Conservation (phyloP, 2,113 vertebrate genomes). For the Ranitomeya imitator region DNA sequence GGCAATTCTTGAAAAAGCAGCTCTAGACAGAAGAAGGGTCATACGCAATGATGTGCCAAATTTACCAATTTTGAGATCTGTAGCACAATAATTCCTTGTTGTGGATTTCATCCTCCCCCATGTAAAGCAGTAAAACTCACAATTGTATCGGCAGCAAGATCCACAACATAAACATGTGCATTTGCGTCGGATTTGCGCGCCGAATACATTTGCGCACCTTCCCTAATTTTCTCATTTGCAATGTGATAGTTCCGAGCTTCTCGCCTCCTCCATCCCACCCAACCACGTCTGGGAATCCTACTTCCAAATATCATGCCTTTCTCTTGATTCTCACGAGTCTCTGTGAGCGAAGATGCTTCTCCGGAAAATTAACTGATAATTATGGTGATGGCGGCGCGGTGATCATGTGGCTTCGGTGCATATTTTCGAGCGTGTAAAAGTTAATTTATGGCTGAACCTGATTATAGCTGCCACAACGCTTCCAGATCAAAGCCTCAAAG, state of each 20-base stretch:
- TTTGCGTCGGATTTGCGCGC: too few species aligned
- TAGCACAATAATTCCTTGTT: too few species aligned
- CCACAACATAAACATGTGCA: too few species aligned
- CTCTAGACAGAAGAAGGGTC: too few species aligned
- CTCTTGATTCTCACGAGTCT: neutral
- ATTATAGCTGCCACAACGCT: neutral
- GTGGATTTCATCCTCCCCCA: too few species aligned
- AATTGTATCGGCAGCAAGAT: too few species aligned
- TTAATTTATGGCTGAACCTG: constrained; percentile 14
- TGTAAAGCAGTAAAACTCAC: too few species aligned
- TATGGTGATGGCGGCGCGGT: neutral
- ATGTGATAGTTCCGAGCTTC: neutral
- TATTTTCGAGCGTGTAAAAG: neutral
- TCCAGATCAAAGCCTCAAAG: constrained; percentile 9
- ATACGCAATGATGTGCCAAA: too few species aligned
- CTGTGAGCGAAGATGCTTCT: neutral
- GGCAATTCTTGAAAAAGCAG: too few species aligned
- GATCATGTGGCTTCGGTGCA: neutral
- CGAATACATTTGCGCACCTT: too few species aligned
- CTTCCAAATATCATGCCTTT: neutral
- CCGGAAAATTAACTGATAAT: neutral
- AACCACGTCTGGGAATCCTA: neutral
- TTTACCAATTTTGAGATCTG: too few species aligned
- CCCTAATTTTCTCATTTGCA: too few species aligned
- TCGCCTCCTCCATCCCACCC: neutral